phyloP scores from a whole-genome alignment of 2,888 invertebrate species.

The Drosophila parthenogenetica region DNA sequence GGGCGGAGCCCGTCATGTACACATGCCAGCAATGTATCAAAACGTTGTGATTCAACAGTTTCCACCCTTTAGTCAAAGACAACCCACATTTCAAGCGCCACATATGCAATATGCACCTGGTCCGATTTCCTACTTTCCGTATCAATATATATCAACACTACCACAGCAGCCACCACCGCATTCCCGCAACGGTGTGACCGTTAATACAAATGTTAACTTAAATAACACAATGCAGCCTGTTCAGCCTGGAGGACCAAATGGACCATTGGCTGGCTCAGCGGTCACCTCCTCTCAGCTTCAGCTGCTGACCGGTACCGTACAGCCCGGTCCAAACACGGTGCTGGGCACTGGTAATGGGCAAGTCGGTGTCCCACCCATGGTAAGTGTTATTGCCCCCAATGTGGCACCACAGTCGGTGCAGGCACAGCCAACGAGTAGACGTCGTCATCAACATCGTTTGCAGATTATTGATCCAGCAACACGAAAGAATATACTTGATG shows the following conservation, averaged over 20 bases:
- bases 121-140: conserved; percentile 66
- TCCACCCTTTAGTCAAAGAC: conserved; percentile 74
- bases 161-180: conserved; percentile 73
- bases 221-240: conserved; percentile 71
- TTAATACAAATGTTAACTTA: conserved; percentile 70
- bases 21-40: conserved; percentile 78
- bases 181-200: conserved; percentile 73
- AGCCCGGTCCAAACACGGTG: conserved; percentile 85
- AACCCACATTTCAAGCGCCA: conserved; percentile 73
- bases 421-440: conserved; percentile 70
- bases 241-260: conserved; percentile 80
- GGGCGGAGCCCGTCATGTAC: conserved; percentile 72
- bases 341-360: conserved; percentile 80
- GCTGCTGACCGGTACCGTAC: conserved; percentile 72
- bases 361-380: conserved; percentile 75
- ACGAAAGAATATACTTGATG: conserved; percentile 83
- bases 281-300: conserved; percentile 73
- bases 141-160: conserved; percentile 64
- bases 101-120: conserved; percentile 75
- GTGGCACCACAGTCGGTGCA: conserved; percentile 60
- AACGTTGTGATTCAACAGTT: conserved; percentile 79
- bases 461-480: conserved; percentile 86
- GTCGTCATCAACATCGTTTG: conserved; percentile 82
- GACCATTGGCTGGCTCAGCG: conserved; percentile 75
- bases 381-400: conserved; percentile 66